Evolutionary conservation across 2,888 invertebrate genomes (phyloP).

Genomic region (Sussaba pulchella): DNA sequence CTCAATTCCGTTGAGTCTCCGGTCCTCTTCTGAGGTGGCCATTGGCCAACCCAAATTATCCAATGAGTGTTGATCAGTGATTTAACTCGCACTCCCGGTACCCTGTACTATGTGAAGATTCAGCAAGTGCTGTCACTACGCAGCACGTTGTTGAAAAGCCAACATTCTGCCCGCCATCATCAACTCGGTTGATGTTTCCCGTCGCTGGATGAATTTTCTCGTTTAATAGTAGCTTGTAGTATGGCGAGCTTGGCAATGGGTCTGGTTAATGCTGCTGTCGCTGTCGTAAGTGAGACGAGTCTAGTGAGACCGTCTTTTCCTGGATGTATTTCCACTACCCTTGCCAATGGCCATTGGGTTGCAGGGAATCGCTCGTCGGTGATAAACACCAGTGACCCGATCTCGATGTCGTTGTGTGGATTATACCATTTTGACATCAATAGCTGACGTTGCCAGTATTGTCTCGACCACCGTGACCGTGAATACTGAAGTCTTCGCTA

Average conservation of each 20-base stretch:
- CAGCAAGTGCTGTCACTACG: too few relatives aligned
- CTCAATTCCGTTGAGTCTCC: too few relatives aligned
- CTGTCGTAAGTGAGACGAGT: constrained; percentile 40
- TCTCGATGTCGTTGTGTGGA: not conserved
- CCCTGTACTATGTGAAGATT: too few relatives aligned
- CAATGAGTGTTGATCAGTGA: too few relatives aligned
- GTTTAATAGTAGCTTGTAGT: not conserved
- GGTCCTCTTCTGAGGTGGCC: too few relatives aligned
- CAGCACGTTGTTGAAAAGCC: too few relatives aligned
- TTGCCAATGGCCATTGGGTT: constrained; percentile 36
- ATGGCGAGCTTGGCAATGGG: constrained; percentile 32
- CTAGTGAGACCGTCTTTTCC: constrained; percentile 41
- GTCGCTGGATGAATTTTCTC: too few relatives aligned
- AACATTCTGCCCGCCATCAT: too few relatives aligned
- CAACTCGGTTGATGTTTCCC: not conserved
- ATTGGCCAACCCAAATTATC: too few relatives aligned
- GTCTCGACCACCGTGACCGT: constrained; percentile 19
- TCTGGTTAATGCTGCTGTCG: constrained; percentile 16
- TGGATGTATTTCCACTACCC: not conserved
- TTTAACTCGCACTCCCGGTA: too few relatives aligned
- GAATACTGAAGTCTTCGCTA: constrained; percentile 14
- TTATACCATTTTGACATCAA: constrained; percentile 40
- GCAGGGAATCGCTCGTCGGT: constrained; percentile 42
- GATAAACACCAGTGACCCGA: constrained; percentile 46
- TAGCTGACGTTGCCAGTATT: constrained; percentile 22